Percentiles rank a stretch among this genome's conserved stretches.
Evolutionary conservation across 2,888 invertebrate genomes (phyloP).

Genomic region (Drosophila sordidapex): DNA sequence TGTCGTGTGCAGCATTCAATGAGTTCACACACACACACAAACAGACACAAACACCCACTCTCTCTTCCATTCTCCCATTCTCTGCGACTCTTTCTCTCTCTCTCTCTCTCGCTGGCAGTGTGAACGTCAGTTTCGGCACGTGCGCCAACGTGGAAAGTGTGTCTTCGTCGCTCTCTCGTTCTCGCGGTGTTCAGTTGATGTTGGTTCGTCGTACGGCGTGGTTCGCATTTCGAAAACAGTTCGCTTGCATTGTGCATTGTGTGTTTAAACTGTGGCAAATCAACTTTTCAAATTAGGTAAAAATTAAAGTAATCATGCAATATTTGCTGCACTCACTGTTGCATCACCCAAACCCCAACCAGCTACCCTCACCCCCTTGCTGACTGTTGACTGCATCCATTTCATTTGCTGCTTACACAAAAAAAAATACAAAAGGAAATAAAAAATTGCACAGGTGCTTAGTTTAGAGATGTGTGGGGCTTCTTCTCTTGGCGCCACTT

Average conservation of each 20-base stretch:
- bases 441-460: conserved; percentile 29
- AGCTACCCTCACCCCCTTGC: background rate
- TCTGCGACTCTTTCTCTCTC: background rate
- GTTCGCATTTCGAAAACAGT: conserved; percentile 54
- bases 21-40: conserved; percentile 30
- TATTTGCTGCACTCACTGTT: background rate
- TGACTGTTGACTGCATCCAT: background rate
- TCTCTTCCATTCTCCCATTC: background rate
- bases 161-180: conserved; percentile 11
- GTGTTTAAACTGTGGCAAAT: conserved; percentile 28
- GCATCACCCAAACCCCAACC: background rate
- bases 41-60: conserved; percentile 1
- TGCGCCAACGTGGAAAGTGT: conserved; percentile 50
- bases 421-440: conserved; percentile 2
- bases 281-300: conserved; percentile 46
- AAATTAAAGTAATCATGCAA: conserved; percentile 10
- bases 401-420: conserved; percentile 32
- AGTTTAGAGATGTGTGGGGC: conserved; percentile 15
- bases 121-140: conserved; percentile 57
- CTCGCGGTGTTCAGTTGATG: conserved; percentile 66
- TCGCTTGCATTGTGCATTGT: conserved; percentile 28
- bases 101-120: conserved; percentile 5
- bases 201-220: conserved; percentile 74
- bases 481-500: conserved; percentile 31
- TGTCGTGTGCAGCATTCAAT: conserved; percentile 54